Conservation (phyloP, 1,140 invertebrate species). For the Pollicipes pollicipes region DNA sequence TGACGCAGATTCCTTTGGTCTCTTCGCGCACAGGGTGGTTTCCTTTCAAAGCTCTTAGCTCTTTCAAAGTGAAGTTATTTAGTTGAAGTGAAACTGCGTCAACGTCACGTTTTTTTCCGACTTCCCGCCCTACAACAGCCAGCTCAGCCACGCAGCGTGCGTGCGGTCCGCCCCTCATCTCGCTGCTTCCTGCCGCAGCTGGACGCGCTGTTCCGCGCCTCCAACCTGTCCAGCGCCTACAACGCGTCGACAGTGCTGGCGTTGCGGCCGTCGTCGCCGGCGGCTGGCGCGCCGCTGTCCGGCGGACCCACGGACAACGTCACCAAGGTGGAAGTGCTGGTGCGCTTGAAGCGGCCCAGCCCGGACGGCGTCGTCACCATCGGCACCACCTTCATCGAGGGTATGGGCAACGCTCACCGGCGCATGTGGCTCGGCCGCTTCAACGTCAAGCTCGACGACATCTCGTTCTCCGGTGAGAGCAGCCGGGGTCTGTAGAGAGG, state of each 20-base stretch:
- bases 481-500: too few relatives aligned
- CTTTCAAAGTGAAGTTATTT: too few relatives aligned
- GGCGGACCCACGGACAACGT: background rate
- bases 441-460: constrained; percentile 8
- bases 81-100: too few relatives aligned
- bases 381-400: constrained; percentile 25
- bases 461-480: constrained; percentile 2
- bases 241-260: constrained; percentile 17
- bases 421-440: constrained; percentile 24
- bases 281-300: constrained; percentile 13
- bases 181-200: too few relatives aligned
- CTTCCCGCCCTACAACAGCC: too few relatives aligned
- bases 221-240: constrained; percentile 19
- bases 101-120: too few relatives aligned
- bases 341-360: constrained; percentile 14
- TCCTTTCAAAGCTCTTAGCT: too few relatives aligned
- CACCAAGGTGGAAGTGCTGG: constrained; percentile 1
- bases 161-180: too few relatives aligned
- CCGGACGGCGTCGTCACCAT: constrained; percentile 21
- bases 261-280: constrained; percentile 14
- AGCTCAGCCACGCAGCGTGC: too few relatives aligned
- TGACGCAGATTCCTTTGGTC: too few relatives aligned
- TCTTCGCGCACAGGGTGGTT: too few relatives aligned
- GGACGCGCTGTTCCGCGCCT: constrained; percentile 19
- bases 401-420: constrained; percentile 23